Base-by-base conservation (phyloP, 1,140 invertebrate genomes). In the Bombus vancouverensis region DNA sequence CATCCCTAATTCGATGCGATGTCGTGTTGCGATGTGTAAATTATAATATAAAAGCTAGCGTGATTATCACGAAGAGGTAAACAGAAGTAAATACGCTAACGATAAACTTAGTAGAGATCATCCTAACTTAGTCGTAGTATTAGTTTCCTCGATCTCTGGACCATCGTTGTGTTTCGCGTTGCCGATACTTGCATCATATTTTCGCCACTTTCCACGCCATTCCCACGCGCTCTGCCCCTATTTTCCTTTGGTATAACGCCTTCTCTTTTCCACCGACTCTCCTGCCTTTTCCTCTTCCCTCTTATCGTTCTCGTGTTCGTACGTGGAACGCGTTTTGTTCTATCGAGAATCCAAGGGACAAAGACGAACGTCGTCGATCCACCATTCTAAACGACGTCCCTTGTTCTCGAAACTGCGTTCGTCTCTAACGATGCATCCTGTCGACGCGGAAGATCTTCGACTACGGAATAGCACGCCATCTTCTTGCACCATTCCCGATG, bases 111-210 rank as follows among this genome's bases (percentile, higher is more conserved):
- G 62, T 91, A 89, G 81, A 53, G 47, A 53, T 53, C 47, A 42
- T 32, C 66, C 70, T 81, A 81, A n/a, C 78, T 88, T 68, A 73
- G 87, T 78, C 37, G 68, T 93, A 92, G 90, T 88, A 86, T 87
- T 92, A 92, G 89, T 85, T 92, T 72, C 87, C 87, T 87, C 92
- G 92, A 93, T 92, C 92, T 91, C 91, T 92, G 91, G 92, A 91
- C 91, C 88, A 91, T 81, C 78, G 75, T 83, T 86, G 79, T 76
- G 87, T 89, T 81, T 87, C 80, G 66, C 76, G 47, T 78, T 62
- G 59, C 74, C 42, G 34, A 70, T 44, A n/a, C n/a, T 65, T 66
- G 39, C 25, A 22, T 65, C 28, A 2, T n/a, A 62, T 66, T 44
- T 42, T 57, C 28, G 25, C 13, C 37, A 18, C 28, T 28, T 18